Evolutionary conservation across 2,797 vertebrate species (phyloP).

Genomic region (Urophycis tenuis): DNA sequence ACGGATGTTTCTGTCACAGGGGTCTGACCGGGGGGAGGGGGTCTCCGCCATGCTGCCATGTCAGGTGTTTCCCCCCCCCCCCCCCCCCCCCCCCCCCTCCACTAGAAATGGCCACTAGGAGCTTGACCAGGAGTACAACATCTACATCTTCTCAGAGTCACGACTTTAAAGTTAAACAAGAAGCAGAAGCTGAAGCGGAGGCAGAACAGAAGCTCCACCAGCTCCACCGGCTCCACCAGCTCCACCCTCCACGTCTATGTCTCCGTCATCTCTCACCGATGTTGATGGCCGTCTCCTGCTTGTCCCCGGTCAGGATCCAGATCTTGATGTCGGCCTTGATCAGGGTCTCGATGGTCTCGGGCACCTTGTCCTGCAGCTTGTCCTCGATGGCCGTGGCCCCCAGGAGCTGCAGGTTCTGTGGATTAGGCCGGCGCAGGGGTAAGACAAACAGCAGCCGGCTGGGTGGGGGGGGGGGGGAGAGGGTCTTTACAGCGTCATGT

Average conservation of each 20-base stretch:
- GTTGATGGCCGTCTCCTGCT: slow-evolving; percentile 98
- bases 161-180: too few relatives aligned
- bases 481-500: slow-evolving; percentile 46
- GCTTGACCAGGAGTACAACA: too few relatives aligned
- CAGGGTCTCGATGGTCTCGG: slow-evolving; percentile 96
- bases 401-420: slow-evolving; percentile 90
- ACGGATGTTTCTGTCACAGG: slow-evolving; percentile 45
- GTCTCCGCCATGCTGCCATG: slow-evolving; percentile 23
- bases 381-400: slow-evolving; percentile 98
- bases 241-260: neutral
- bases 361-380: slow-evolving; percentile 94
- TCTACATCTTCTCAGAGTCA: too few relatives aligned
- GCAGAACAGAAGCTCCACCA: too few relatives aligned
- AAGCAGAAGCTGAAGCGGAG: too few relatives aligned
- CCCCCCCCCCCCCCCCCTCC: slow-evolving; percentile 7
- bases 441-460: neutral
- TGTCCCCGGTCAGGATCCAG: slow-evolving; percentile 98
- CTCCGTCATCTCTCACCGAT: slow-evolving; percentile 75
- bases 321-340: slow-evolving; percentile 99
- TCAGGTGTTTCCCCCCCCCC: slow-evolving; percentile 39
- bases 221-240: too few relatives aligned
- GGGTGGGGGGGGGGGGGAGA: slow-evolving; percentile 18
- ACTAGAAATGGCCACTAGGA: slow-evolving; percentile 38
- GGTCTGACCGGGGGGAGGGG: slow-evolving; percentile 29
- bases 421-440: neutral